Conservation (phyloP, 2,797 vertebrate species). For the Octomys mimax region DNA sequence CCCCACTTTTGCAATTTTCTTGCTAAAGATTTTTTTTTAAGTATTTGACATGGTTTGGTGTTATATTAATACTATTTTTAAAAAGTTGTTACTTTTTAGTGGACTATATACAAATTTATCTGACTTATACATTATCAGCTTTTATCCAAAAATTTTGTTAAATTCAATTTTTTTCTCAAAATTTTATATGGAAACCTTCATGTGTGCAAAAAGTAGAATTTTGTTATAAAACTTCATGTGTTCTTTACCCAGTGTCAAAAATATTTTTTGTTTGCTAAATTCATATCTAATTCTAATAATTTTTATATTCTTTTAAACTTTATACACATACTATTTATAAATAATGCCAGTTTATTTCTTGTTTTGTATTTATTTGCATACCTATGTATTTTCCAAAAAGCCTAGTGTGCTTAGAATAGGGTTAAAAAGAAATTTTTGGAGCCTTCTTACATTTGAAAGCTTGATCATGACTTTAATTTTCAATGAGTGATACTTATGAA, state of each 20-base stretch:
- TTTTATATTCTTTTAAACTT: conserved; percentile 22
- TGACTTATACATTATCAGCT: background rate
- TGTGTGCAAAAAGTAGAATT: background rate
- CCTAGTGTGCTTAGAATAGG: background rate
- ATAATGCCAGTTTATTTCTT: background rate
- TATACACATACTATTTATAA: background rate
- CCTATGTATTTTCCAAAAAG: background rate
- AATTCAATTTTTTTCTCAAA: background rate
- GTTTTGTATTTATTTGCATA: conserved; percentile 32
- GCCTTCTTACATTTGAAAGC: background rate
- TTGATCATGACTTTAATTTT: background rate
- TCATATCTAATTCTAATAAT: conserved; percentile 25
- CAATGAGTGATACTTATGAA: conserved; percentile 65
- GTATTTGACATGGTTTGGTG: conserved; percentile 4
- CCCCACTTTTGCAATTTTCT: conserved; percentile 21
- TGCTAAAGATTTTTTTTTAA: conserved; percentile 16
- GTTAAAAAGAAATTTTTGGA: background rate
- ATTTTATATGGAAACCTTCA: conserved; percentile 38
- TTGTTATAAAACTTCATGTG: background rate
- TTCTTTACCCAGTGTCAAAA: background rate
- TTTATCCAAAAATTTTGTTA: background rate
- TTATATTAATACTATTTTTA: background rate
- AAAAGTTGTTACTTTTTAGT: background rate
- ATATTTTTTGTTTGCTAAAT: background rate
- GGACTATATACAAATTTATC: background rate